phyloP scores from a whole-genome alignment of 2,797 vertebrate genomes.

The Pogonophryne albipinna region DNA sequence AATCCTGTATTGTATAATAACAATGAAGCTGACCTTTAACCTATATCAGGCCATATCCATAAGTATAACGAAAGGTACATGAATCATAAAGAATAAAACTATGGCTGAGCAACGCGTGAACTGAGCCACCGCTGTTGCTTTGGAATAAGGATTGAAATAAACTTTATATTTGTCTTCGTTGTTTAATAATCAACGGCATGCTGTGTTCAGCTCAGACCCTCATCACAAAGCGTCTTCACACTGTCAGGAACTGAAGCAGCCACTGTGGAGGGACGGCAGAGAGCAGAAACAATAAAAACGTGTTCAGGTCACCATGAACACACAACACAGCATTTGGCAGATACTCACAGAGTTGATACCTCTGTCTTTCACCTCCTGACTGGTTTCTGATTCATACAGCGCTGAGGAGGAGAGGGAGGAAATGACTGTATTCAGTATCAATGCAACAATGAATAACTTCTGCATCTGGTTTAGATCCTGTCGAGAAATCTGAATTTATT shows the following conservation, averaged over 20 bases:
- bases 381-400: conserved; percentile 82
- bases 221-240: conserved; percentile 68
- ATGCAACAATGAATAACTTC: conserved; percentile 15
- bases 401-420: conserved; percentile 68
- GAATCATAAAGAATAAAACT: conserved; percentile 7
- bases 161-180: not conserved
- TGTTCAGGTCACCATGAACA: not conserved
- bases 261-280: conserved; percentile 71
- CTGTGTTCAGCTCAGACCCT: conserved; percentile 16
- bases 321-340: not conserved
- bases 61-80: not conserved
- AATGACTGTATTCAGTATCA: conserved; percentile 15
- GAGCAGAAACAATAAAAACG: not conserved
- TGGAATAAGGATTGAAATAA: not conserved
- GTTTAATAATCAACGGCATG: not conserved
- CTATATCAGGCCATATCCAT: not conserved
- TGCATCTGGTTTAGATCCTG: not conserved
- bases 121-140: not conserved
- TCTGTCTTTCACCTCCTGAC: conserved; percentile 80
- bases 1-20: not conserved
- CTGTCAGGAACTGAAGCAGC: conserved; percentile 80
- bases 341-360: conserved; percentile 85
- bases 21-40: not conserved
- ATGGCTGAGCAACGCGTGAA: not conserved
- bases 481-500: not conserved